Conservation (phyloP, 2,113 vertebrate species). For the Amphiprion percula region DNA sequence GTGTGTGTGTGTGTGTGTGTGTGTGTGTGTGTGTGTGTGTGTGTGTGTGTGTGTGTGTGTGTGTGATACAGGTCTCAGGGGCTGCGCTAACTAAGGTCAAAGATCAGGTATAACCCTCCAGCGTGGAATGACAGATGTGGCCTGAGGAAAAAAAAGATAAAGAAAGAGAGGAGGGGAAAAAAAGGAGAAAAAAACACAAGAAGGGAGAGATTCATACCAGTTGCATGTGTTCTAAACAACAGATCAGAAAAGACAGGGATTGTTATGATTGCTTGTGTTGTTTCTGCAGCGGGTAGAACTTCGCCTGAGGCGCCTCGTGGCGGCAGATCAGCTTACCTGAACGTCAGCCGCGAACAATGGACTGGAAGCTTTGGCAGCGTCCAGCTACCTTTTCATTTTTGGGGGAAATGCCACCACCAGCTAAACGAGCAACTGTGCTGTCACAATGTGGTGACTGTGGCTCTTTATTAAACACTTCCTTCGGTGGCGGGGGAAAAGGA, state of each 20-base stretch:
- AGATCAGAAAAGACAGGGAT: slow-evolving; percentile 55
- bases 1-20: too few relatives aligned
- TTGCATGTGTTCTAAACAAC: slow-evolving; percentile 55
- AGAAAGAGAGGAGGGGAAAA: slow-evolving; percentile 23
- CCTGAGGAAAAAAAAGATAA: slow-evolving; percentile 65
- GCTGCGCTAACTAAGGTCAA: slow-evolving; percentile 77
- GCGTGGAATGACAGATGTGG: slow-evolving; percentile 77
- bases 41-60: slow-evolving; percentile 25
- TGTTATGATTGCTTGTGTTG: slow-evolving; percentile 50
- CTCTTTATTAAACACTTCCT: slow-evolving; percentile 45
- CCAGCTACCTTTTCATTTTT: neutral
- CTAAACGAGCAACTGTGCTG: neutral
- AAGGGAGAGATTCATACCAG: slow-evolving; percentile 44
- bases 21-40: neutral
- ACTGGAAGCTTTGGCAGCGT: slow-evolving; percentile 5
- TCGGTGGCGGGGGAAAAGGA: slow-evolving; percentile 14
- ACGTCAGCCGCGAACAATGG: slow-evolving; percentile 25
- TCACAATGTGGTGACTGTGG: slow-evolving; percentile 10
- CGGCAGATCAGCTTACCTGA: slow-evolving; percentile 58
- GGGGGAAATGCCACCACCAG: neutral
- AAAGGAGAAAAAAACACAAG: slow-evolving; percentile 4
- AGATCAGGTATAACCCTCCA: slow-evolving; percentile 77
- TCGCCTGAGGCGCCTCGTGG: slow-evolving; percentile 29
- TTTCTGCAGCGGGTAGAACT: slow-evolving; percentile 39
- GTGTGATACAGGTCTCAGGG: slow-evolving; percentile 68